A percentile compares a stretch with the other conserved stretches of the same genome.
Evolutionary conservation across 2,888 invertebrate genomes (phyloP).

Genomic region (Caenorhabditis sulstoni): DNA sequence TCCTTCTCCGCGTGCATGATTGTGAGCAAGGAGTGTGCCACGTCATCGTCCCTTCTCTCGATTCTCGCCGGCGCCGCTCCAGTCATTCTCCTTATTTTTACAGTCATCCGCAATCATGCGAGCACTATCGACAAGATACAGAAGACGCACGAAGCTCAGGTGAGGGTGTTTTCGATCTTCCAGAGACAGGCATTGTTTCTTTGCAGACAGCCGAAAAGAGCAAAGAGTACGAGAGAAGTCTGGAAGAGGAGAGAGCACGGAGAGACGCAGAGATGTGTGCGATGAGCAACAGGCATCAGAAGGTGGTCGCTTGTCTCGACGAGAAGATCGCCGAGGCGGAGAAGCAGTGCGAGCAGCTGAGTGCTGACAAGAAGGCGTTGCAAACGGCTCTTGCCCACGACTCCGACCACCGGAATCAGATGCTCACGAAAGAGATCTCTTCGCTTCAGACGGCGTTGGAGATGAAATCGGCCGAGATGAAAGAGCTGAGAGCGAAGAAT

Average conservation of each 20-base stretch:
- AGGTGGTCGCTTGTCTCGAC: conserved; percentile 63
- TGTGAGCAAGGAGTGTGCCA: conserved; percentile 48
- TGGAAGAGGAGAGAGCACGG: conserved; percentile 62
- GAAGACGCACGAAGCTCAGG: conserved; percentile 65
- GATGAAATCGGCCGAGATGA: conserved; percentile 73
- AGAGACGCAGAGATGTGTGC: conserved; percentile 64
- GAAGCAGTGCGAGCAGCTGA: conserved; percentile 63
- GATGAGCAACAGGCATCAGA: conserved; percentile 65
- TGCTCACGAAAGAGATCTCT: conserved; percentile 71
- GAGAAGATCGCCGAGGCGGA: conserved; percentile 66
- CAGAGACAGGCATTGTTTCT: conserved; percentile 12
- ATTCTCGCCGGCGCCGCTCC: conserved; percentile 58
- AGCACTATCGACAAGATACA: conserved; percentile 58
- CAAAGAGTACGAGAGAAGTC: conserved; percentile 59
- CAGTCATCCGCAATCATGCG: conserved; percentile 67
- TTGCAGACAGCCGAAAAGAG: conserved; percentile 60
- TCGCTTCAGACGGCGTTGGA: conserved; percentile 74
- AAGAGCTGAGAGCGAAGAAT: conserved; percentile 71
- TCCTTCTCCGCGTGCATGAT: conserved; percentile 51
- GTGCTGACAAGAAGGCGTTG: conserved; percentile 63
- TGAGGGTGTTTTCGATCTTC: conserved; percentile 15
- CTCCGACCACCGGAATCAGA: conserved; percentile 70
- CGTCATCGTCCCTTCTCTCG: conserved; percentile 37
- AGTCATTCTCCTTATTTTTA: conserved; percentile 65
- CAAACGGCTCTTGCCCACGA: conserved; percentile 69